These are phyloP conservation scores for Celastrina argiolus DNA, from an alignment of 2,888 invertebrate species.

Conservation along the genomic window DNA sequence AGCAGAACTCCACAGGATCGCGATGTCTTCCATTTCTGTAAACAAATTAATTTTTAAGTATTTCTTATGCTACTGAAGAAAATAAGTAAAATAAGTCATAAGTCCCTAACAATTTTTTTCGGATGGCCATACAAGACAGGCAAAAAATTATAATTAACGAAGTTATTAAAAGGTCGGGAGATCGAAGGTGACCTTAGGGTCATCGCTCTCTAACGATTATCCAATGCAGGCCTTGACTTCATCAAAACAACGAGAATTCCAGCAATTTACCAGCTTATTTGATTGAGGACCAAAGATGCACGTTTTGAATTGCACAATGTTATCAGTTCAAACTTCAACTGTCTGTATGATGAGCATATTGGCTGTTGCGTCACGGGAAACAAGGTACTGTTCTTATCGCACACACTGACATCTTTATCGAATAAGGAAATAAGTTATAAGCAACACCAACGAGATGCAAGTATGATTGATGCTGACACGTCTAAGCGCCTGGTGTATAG, in stretches of 20 bases:
- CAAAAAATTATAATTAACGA: too few relatives aligned
- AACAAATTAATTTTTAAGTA: constrained; percentile 39
- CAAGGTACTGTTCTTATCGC: constrained; percentile 16
- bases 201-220: too few relatives aligned
- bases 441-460: constrained; percentile 28
- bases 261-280: neutral
- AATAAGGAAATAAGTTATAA: constrained; percentile 35
- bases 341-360: neutral
- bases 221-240: too few relatives aligned
- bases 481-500: constrained; percentile 32
- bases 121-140: too few relatives aligned
- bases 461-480: constrained; percentile 36
- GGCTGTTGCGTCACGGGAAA: constrained; percentile 20
- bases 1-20: constrained; percentile 87
- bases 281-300: neutral
- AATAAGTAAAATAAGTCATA: too few relatives aligned
- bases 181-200: too few relatives aligned
- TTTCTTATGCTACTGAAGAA: too few relatives aligned
- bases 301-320: neutral
- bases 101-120: too few relatives aligned
- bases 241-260: neutral
- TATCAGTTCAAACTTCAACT: neutral
- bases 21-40: constrained; percentile 87
- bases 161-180: too few relatives aligned
- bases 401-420: constrained; percentile 31